Percentiles rank a stretch among this genome's conserved stretches.
phyloP scores from a whole-genome alignment of 2,888 invertebrate species.

The Diaperis boleti region DNA sequence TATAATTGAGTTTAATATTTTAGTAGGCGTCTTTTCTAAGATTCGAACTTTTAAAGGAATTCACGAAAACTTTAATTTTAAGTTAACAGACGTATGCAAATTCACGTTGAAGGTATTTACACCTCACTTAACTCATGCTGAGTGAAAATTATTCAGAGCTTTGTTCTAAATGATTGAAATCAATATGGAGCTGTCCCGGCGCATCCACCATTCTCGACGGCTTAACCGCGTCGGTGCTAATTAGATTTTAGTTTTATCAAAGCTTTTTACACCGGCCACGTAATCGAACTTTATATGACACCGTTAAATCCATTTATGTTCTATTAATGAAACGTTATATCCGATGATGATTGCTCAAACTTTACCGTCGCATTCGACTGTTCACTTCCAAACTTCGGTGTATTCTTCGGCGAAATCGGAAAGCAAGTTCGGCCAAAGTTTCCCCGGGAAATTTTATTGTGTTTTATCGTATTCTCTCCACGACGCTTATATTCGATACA shows the following conservation, averaged over 20 bases:
- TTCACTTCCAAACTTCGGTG: conserved; percentile 11
- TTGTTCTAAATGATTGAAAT: too few relatives aligned
- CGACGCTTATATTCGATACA: conserved; percentile 11
- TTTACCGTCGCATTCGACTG: conserved; percentile 18
- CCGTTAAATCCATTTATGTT: neutral
- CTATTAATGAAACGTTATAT: conserved; percentile 8
- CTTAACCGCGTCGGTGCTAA: neutral
- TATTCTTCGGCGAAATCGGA: conserved; percentile 24
- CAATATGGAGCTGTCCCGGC: neutral
- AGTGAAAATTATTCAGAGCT: too few relatives aligned
- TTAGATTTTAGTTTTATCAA: too few relatives aligned
- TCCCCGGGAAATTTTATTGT: conserved; percentile 28
- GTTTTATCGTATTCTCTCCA: conserved; percentile 31
- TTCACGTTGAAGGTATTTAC: too few relatives aligned
- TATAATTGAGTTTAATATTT: too few relatives aligned
- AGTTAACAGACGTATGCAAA: too few relatives aligned
- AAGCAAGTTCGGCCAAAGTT: conserved; percentile 16
- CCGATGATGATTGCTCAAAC: conserved; percentile 14
- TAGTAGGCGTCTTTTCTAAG: too few relatives aligned
- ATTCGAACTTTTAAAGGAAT: too few relatives aligned
- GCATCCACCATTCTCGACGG: neutral
- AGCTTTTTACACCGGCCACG: neutral
- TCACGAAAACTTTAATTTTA: too few relatives aligned
- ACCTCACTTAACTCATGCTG: too few relatives aligned
- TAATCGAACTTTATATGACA: neutral